Evolutionary conservation across 2,888 invertebrate genomes (phyloP), one percentile per base, ranked within the genome.

Genomic region (Apeira syringaria): DNA sequence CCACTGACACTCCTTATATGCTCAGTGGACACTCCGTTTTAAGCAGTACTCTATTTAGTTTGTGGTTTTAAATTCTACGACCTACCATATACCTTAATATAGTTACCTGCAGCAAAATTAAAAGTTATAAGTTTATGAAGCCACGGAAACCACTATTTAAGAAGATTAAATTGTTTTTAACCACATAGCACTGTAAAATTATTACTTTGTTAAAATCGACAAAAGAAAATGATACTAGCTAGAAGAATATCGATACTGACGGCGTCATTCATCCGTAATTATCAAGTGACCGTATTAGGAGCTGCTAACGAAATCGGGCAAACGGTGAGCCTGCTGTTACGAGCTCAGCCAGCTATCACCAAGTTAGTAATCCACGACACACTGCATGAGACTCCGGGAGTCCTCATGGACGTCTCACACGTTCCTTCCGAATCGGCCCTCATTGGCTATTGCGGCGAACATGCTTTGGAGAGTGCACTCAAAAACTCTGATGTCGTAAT

Each of bases 401-500:
- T 91, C 2, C 73, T 81, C 4, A 56, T 82, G 29, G 91, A 91
- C 53, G 55, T 91, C 13, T 79, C 86, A 0, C 91, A 91, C 50
- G 76, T 91, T 5, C 90, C 91, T 11, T 68, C 80, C 1, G 68
- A 73, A 2, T 66, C 80, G 0, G 39, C 52, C 13, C 56, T 89
- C 8, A 59, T 65, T 34, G 80, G 82, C 8, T 84, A 60, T 51
- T 61, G 62, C 1, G 84, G 82, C 24, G 61, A 71, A 6, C 63
- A 73, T 9, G 60, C 64, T 4, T 45, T 86, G n/a, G 61, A 68
- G 5, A 53, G 54, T 73, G 75, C 85, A 2, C 63, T 94, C 8
- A 72, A 84, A 54, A 90, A 90, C 22, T 87, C 93, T 1, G 91
- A 94, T 56, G 78, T 96, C 22, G 93, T 96, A 2, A 83, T 95